Evolutionary conservation across 37 sponge, comb jelly and placozoan genomes (phyloP).

Genomic region (Aplysina aerophoba): DNA sequence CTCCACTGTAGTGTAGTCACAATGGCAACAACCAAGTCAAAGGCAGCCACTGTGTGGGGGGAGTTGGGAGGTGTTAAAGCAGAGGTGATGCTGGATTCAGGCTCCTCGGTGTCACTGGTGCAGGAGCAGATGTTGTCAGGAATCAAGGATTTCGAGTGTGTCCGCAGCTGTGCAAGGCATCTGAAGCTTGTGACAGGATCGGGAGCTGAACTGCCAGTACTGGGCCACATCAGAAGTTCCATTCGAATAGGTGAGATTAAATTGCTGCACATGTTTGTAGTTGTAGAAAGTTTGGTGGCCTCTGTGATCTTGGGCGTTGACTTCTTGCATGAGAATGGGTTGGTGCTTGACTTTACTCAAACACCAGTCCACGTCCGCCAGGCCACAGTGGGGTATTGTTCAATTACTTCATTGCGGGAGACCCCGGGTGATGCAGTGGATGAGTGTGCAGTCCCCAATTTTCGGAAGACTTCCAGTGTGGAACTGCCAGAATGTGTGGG

Average conservation of each 20-base stretch:
- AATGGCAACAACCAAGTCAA: too few relatives aligned
- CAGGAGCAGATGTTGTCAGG: too few relatives aligned
- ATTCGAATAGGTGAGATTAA: conserved; percentile 34
- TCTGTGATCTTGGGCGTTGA: conserved; percentile 61
- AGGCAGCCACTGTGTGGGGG: too few relatives aligned
- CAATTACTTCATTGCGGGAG: conserved; percentile 28
- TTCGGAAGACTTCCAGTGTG: not conserved
- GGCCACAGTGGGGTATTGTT: conserved; percentile 10
- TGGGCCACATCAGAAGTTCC: conserved; percentile 27
- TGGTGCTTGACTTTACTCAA: conserved; percentile 53
- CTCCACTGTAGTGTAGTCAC: too few relatives aligned
- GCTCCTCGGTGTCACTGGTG: too few relatives aligned
- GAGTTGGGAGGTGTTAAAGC: too few relatives aligned
- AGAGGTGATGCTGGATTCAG: too few relatives aligned
- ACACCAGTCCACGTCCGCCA: not conserved
- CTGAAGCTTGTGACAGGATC: conserved; percentile 51
- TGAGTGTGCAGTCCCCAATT: conserved; percentile 44
- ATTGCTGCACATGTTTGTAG: conserved; percentile 39
- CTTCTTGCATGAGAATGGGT: conserved; percentile 39
- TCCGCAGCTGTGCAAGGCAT: too few relatives aligned
- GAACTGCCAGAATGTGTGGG: conserved; percentile 33
- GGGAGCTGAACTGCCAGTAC: conserved; percentile 36
- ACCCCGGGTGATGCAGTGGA: conserved; percentile 23
- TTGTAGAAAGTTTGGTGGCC: conserved; percentile 51
- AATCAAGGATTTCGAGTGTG: too few relatives aligned